Conservation (phyloP, 2,797 vertebrate genomes). For the Potorous gilbertii region DNA sequence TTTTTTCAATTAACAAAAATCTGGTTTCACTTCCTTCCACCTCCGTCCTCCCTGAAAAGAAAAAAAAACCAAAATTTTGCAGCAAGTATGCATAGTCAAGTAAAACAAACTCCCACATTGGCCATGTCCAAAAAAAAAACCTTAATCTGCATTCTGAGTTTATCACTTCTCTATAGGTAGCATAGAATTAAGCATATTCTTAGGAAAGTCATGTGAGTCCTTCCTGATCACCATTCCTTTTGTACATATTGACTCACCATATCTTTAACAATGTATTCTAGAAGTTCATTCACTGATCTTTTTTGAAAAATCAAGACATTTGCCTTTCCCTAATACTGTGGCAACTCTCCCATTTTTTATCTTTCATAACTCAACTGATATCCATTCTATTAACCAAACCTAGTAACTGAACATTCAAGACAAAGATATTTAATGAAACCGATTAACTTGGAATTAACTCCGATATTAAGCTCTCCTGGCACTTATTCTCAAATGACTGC, state of each 20-base stretch:
- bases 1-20: neutral
- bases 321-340: neutral
- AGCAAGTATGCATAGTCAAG: neutral
- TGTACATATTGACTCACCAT: neutral
- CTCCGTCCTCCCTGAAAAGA: neutral
- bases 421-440: neutral
- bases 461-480: too few species aligned
- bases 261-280: neutral
- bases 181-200: neutral
- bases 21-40: neutral
- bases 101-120: neutral
- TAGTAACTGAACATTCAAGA: neutral
- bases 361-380: neutral
- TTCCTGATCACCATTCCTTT: neutral
- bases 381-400: neutral
- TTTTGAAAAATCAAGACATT: neutral
- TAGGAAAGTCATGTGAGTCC: neutral
- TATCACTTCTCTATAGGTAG: neutral
- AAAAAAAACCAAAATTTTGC: neutral
- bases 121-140: neutral
- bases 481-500: too few species aligned
- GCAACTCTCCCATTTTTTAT: neutral
- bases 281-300: neutral
- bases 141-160: neutral
- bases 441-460: neutral